Evolutionary conservation across 1,140 invertebrate genomes (phyloP), one percentile per base, ranked within the genome.

Genomic region (Psix sp.): DNA sequence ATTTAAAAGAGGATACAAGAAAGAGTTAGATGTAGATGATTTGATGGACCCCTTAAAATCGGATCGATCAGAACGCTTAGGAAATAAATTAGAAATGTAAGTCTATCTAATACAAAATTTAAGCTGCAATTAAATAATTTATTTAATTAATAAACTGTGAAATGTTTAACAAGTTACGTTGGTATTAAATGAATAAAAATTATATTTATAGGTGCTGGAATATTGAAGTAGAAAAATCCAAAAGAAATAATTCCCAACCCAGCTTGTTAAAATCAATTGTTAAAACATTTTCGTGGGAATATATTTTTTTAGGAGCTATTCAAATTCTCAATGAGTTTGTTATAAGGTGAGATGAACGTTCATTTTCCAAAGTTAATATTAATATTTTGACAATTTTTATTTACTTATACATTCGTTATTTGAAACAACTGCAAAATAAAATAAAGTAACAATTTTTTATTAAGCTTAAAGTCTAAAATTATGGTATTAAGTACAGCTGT

Each of bases 191-290:
- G 10, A 11, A 11, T 35, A 10, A 35, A 35, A n/a, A n/a, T 18
- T 26, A 16, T 39, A n/a, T 18, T 18, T 81, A 54, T 16, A 88
- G 87, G 67, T 76, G 73, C 78, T 90, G 89, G 89, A 82, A 78
- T 3, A 81, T 83, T 21, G 87, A 90, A 74, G 11, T 90, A 6
- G 76, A 86, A 70, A 84, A 81, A 18, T 59, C 80, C 2, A 84
- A 78, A 24, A 83, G 76, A 43, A 14, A 18, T 1, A 81, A 80
- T 7, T 65, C 76, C 4, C 77, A 76, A n/a, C 88, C 89, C 18
- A 89, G 81, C 73, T 70, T 90, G 1, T 54, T 89, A 31, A 87
- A 87, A 66, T 89, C 91, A n/a, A 91, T 92, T 67, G 84, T 91
- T 35, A 86, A 87, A 67, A 90, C 90, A 0, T 92, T 91, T 51